A percentile compares a stretch with the other conserved stretches of the same genome.
Conservation (phyloP, 2,797 vertebrate species). For the Paratrypauchen microcephalus region DNA sequence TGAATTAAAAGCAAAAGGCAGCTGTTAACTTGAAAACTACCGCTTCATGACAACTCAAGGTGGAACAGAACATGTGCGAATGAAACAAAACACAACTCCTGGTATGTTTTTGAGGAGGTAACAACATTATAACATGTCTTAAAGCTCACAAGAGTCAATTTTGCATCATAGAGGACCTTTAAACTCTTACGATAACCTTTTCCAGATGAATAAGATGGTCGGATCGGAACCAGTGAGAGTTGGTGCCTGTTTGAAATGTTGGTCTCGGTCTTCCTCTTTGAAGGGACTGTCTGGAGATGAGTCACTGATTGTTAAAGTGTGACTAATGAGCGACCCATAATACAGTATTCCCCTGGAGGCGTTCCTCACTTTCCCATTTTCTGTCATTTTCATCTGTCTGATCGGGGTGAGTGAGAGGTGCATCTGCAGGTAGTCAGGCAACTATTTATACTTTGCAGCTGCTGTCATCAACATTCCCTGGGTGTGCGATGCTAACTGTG, state of each 20-base stretch:
- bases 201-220: not conserved
- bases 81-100: no score
- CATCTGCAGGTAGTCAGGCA: not conserved
- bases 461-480: no score
- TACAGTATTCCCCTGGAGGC: slow-evolving; percentile 24
- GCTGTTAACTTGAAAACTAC: no score
- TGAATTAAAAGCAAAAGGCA: no score
- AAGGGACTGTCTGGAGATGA: slow-evolving; percentile 11
- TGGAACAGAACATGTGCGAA: no score
- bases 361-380: slow-evolving; percentile 37
- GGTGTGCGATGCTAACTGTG: no score
- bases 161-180: no score
- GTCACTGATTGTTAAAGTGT: slow-evolving; percentile 3
- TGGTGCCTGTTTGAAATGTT: not conserved
- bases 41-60: no score
- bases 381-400: slow-evolving; percentile 37
- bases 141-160: no score
- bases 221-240: not conserved
- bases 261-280: slow-evolving; percentile 9
- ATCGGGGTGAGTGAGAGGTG: slow-evolving; percentile 17
- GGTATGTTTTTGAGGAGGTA: no score
- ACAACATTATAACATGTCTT: no score
- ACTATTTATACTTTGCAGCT: not conserved
- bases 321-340: slow-evolving; percentile 23
- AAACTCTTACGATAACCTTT: not conserved